Percentiles rank a stretch among this genome's conserved stretches.
Evolutionary conservation across 2,888 invertebrate species (phyloP).

Genomic region (Heliconius charithonia): DNA sequence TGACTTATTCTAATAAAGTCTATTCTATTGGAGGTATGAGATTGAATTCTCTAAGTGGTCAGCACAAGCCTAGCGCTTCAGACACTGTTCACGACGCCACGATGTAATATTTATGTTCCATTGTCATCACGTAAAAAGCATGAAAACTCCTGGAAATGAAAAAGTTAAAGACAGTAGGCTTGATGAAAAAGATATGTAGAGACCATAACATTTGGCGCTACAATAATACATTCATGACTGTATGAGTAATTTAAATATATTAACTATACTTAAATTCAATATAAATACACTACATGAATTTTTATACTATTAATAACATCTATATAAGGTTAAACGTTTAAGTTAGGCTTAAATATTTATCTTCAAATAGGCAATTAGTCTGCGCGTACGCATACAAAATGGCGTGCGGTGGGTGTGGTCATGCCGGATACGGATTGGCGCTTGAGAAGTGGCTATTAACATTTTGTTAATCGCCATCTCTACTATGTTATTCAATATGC

Average conservation of each 20-base stretch:
- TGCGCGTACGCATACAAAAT: slow-evolving; percentile 59
- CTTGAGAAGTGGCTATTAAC: slow-evolving; percentile 39
- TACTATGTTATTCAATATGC: slow-evolving; percentile 20
- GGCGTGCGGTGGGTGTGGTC: slow-evolving; percentile 76
- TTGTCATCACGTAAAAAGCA: too few species aligned
- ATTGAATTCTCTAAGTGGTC: too few species aligned
- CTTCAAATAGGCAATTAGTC: slow-evolving; percentile 48
- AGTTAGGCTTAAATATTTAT: slow-evolving; percentile 28
- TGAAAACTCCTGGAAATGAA: too few species aligned
- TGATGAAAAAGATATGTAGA: too few species aligned
- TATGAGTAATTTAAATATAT: neutral
- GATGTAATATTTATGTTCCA: too few species aligned
- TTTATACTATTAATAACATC: neutral
- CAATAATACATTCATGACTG: too few species aligned
- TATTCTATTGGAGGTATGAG: too few species aligned
- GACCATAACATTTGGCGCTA: too few species aligned
- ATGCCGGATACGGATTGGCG: slow-evolving; percentile 68
- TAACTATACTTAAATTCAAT: neutral
- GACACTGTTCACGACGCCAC: too few species aligned
- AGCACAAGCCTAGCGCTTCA: too few species aligned
- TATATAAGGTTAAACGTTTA: neutral
- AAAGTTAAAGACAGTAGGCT: too few species aligned
- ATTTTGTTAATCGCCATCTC: slow-evolving; percentile 37
- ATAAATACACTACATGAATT: neutral
- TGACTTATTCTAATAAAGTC: too few species aligned